Conservation (phyloP, 2,797 vertebrate species). For the Falco berigora region DNA sequence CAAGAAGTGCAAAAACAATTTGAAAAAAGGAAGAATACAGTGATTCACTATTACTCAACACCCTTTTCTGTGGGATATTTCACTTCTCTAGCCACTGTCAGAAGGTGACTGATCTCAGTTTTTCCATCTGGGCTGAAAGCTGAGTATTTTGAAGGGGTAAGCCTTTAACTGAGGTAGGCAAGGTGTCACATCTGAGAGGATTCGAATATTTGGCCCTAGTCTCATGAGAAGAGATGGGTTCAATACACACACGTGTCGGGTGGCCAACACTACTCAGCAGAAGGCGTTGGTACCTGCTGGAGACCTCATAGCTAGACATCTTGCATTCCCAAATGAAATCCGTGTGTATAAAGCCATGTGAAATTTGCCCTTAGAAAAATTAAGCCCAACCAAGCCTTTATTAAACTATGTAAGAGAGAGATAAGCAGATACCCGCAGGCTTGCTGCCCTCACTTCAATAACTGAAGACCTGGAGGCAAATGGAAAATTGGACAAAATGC, state of each 20-base stretch:
- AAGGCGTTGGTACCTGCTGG: not conserved
- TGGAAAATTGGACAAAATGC: not conserved
- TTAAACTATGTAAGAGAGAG: not conserved
- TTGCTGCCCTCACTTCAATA: not conserved
- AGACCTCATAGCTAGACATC: fast-evolving
- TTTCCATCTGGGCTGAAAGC: not conserved
- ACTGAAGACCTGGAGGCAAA: not conserved
- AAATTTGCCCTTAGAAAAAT: not conserved
- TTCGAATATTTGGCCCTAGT: not conserved
- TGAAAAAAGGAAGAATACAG: not conserved
- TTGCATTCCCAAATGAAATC: not conserved
- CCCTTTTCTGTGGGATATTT: not conserved
- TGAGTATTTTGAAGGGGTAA: not conserved
- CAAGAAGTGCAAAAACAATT: not conserved
- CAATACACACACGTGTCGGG: not conserved
- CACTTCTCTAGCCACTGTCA: not conserved
- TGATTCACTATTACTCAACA: not conserved
- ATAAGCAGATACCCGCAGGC: not conserved
- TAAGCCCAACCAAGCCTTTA: not conserved
- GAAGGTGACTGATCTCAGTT: not conserved
- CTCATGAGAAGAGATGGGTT: not conserved
- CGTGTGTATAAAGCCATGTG: not conserved
- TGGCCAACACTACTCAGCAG: not conserved
- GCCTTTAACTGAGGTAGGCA: not conserved
- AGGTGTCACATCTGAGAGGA: not conserved